These are phyloP conservation scores for Myotis davidii DNA, from an alignment of 2,113 vertebrate species.

Conservation along the genomic window DNA sequence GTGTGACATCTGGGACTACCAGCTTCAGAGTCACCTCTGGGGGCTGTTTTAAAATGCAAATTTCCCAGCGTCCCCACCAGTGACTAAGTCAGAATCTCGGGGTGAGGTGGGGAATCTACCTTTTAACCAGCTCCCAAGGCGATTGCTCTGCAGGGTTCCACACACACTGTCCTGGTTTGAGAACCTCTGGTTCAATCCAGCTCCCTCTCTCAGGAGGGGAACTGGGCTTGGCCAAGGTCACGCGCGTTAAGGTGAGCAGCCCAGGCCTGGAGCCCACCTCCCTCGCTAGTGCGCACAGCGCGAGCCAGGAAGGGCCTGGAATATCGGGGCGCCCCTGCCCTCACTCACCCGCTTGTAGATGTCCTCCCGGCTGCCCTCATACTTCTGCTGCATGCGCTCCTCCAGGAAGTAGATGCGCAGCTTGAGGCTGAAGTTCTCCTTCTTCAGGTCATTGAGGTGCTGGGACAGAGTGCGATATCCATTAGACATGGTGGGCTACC, in stretches of 20 bases:
- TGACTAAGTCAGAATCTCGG: neutral
- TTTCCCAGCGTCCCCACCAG: neutral
- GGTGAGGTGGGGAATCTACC: neutral
- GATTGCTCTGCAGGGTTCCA: accelerated
- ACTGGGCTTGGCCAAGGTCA: neutral
- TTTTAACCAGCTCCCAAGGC: neutral
- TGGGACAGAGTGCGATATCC: conserved; percentile 97
- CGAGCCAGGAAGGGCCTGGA: neutral
- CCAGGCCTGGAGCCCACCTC: neutral
- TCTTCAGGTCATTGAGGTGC: conserved; percentile 99
- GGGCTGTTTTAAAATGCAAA: neutral
- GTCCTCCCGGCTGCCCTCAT: conserved; percentile 90
- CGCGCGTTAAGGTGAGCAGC: neutral
- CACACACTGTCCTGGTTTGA: neutral
- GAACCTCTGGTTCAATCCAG: neutral
- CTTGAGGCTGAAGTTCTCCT: conserved; percentile 99
- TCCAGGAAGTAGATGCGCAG: conserved; percentile 98
- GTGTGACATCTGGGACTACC: neutral
- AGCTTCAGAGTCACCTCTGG: neutral
- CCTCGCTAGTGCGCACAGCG: accelerated
- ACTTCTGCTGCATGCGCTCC: conserved; percentile 95
- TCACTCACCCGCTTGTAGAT: conserved; percentile 92
- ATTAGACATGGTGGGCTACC: conserved; percentile 91
- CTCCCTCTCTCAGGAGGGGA: neutral
- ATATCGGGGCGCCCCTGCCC: accelerated